A percentile compares a stretch with the other conserved stretches of the same genome.
Conservation (phyloP, 2,113 vertebrate species). For the Hippocampus mohnikei region DNA sequence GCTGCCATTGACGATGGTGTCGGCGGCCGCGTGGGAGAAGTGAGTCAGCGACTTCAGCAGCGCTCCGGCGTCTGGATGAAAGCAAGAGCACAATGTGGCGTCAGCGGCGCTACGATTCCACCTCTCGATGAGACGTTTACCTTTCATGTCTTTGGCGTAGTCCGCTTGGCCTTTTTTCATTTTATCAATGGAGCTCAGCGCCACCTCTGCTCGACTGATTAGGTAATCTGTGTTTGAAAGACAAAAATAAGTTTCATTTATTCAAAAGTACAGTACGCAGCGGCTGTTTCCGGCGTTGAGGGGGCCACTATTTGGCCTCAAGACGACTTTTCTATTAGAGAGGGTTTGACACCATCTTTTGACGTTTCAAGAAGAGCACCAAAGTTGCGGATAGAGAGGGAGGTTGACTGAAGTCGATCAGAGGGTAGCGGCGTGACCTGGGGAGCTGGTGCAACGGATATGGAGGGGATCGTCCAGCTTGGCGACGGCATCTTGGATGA, state of each 20-base stretch:
- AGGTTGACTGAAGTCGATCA: background rate
- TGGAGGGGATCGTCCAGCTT: conserved; percentile 91
- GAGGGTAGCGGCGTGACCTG: conserved; percentile 70
- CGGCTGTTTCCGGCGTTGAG: too few relatives aligned
- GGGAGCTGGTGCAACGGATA: conserved; percentile 91
- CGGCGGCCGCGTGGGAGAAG: conserved; percentile 84
- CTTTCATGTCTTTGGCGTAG: conserved; percentile 79
- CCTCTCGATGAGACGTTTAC: conserved; percentile 52
- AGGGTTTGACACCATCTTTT: too few relatives aligned
- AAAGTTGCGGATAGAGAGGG: too few relatives aligned
- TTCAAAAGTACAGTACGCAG: background rate
- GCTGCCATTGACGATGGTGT: conserved; percentile 85
- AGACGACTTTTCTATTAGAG: too few relatives aligned
- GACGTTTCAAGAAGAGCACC: too few relatives aligned
- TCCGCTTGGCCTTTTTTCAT: conserved; percentile 81
- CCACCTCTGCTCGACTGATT: conserved; percentile 81
- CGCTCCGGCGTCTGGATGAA: conserved; percentile 76
- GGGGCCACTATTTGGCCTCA: too few relatives aligned
- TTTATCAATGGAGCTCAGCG: conserved; percentile 77
- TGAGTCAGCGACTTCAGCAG: conserved; percentile 85
- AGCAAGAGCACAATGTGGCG: conserved; percentile 18
- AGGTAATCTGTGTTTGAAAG: conserved; percentile 82
- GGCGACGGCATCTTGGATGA: conserved; percentile 82
- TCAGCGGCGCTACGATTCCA: background rate
- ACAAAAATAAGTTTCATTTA: conserved; percentile 10